phyloP scores from a whole-genome alignment of 2,113 vertebrate species.

The Macaca mulatta region DNA sequence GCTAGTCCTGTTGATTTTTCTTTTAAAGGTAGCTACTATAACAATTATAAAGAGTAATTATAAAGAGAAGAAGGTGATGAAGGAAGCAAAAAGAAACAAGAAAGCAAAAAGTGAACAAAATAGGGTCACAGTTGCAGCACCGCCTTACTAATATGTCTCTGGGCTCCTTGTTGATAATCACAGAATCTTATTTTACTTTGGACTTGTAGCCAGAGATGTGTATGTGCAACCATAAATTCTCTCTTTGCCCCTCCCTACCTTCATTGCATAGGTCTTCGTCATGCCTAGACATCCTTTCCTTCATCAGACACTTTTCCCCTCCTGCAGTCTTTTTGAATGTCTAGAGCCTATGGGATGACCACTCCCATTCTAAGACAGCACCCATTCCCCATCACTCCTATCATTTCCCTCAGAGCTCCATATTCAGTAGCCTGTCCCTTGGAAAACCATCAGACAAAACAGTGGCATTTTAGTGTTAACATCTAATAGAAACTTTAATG shows the following conservation, averaged over 20 bases:
- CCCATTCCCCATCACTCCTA: background rate
- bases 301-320: background rate
- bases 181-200: background rate
- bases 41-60: too few relatives aligned
- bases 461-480: too few relatives aligned
- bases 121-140: background rate
- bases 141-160: background rate
- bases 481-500: background rate
- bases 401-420: background rate
- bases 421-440: background rate
- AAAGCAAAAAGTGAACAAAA: background rate
- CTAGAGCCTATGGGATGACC: background rate
- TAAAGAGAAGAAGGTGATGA: background rate
- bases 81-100: too few relatives aligned
- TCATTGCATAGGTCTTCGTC: background rate
- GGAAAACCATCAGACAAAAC: background rate
- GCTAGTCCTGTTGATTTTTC: background rate
- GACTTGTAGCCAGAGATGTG: background rate
- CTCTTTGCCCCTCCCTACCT: background rate
- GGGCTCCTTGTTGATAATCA: background rate
- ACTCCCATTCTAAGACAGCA: background rate
- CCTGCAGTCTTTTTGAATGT: background rate
- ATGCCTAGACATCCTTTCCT: background rate
- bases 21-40: too few relatives aligned
- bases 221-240: fast-evolving